Base-by-base conservation (phyloP, 1,140 invertebrate species). In the Propsilocerus akamusi region DNA sequence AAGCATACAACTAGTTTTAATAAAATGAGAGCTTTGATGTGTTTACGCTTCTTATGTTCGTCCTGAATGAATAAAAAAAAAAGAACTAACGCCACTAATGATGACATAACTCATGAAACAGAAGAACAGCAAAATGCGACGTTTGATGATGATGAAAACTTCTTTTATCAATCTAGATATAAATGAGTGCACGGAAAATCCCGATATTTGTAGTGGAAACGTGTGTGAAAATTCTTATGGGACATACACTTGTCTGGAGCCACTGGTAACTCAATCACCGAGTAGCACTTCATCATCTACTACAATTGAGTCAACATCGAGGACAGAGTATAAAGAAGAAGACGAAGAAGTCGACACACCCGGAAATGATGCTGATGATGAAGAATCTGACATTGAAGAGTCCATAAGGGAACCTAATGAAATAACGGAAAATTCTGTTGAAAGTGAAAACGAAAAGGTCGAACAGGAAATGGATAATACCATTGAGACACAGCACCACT, bases 191-290 rank as follows among this genome's bases (percentile, higher is more conserved):
- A 20, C 22, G 34, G 52, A 56, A 5, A 56, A 62, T 30, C 64
- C 68, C 10, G 64, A 65, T 10, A 58, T 73, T 14, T 68, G 72
- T 11, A 68, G 80, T 24, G 57, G 67, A 26, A 68, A 61, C 32
- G 70, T 68, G 0, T 89, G 85, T 61, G 67, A 72, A 17, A 88
- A 88, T 58, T 68, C 68, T 8, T 68, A 69, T 2, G 84, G 84
- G 4, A 74, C 72, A n/a, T 89, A 83, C 59, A 68, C 64, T 4
- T 89, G 85, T 58, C 28, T 59, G 11, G 25, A 51, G 7, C 26
- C 55, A 53, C 23, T 26, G 5, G 11, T 25, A 46, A 51, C 41
- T 11, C 5, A 20, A 14, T 17, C 41, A 30, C 26, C 49, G 14
- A 48, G 3, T 20, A 32, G n/a, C 12, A 10, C 8, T 4, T 14